Evolutionary conservation across 2,888 invertebrate genomes (phyloP).

Genomic region (Diogma glabrata): DNA sequence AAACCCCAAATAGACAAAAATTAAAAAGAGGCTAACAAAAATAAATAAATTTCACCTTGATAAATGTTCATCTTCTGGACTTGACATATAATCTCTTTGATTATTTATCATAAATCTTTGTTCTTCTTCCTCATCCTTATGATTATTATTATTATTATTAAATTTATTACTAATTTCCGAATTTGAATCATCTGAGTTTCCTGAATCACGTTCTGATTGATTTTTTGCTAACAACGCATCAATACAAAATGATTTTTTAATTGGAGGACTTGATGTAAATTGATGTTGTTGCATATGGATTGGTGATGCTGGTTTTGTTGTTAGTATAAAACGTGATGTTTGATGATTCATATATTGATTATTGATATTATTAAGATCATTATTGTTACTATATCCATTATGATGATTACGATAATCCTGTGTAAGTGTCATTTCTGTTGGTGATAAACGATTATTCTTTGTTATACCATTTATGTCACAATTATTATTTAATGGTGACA

Average conservation of each 20-base stretch:
- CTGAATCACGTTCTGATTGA: constrained; percentile 23
- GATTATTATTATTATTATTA: neutral
- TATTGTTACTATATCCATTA: constrained; percentile 3
- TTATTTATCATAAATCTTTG: constrained; percentile 20
- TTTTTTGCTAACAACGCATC: constrained; percentile 70
- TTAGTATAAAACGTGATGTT: neutral
- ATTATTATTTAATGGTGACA: too few species aligned
- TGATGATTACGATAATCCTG: neutral
- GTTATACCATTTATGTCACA: too few species aligned
- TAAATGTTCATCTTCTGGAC: constrained; percentile 36
- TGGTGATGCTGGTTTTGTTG: neutral
- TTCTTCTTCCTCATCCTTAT: constrained; percentile 10
- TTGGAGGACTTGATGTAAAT: constrained; percentile 1
- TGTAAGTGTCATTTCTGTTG: neutral
- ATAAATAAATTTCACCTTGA: constrained; percentile 29
- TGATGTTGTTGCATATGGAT: constrained; percentile 18
- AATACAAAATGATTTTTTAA: constrained; percentile 63
- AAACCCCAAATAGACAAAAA: neutral
- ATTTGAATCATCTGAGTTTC: constrained; percentile 9
- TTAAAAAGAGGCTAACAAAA: neutral
- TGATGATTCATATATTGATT: neutral
- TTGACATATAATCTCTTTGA: constrained; percentile 32
- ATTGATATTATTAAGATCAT: constrained; percentile 2
- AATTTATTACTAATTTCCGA: constrained; percentile 12
- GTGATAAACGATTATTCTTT: constrained; percentile 1